These are phyloP conservation scores for Malurus melanocephalus DNA, from an alignment of 2,113 vertebrate genomes.

Conservation along the genomic window DNA sequence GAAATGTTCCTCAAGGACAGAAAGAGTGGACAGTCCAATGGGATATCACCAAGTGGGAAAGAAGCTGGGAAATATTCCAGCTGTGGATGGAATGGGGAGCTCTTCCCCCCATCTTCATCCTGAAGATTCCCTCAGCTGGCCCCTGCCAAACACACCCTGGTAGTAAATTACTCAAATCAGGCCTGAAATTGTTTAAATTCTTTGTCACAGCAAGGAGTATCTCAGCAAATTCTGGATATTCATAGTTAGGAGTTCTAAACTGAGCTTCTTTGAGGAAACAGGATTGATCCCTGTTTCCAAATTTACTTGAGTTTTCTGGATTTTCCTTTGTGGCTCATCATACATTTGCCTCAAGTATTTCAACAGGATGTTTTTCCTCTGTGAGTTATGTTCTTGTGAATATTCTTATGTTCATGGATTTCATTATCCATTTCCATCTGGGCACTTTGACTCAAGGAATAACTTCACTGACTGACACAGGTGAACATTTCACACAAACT, in stretches of 20 bases:
- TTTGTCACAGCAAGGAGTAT: not conserved
- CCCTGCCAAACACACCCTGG: not conserved
- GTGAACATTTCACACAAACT: not conserved
- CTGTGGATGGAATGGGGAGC: not conserved
- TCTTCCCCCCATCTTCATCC: not conserved
- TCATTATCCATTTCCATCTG: not conserved
- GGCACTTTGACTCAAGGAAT: not conserved
- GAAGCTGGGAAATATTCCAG: not conserved
- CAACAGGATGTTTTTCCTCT: not conserved
- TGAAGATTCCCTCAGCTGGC: not conserved
- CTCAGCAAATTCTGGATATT: not conserved
- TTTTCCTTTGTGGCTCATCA: accelerated
- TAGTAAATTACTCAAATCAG: not conserved
- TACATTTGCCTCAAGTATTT: not conserved
- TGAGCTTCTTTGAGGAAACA: not conserved
- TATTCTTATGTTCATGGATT: not conserved
- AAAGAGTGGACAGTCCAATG: not conserved
- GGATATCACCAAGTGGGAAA: not conserved
- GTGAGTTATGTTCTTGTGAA: not conserved
- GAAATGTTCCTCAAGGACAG: not conserved
- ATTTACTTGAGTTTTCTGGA: not conserved
- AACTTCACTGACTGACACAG: not conserved
- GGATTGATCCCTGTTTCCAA: not conserved
- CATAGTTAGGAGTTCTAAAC: not conserved
- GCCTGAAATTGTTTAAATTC: not conserved